Base-by-base conservation (phyloP, 2,113 vertebrate genomes). In the Petroica traversi region DNA sequence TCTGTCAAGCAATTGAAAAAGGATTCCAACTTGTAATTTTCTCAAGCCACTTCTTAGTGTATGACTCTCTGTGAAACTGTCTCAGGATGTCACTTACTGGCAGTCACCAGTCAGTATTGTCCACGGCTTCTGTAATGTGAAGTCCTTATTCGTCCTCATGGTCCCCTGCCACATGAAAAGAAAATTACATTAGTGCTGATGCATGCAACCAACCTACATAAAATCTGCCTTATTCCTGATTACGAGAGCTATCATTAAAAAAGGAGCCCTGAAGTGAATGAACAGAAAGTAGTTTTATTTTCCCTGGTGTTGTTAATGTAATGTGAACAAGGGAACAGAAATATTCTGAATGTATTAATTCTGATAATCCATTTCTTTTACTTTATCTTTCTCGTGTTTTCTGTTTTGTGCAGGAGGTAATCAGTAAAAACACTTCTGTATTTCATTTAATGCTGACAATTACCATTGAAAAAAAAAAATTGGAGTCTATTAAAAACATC, bases 391-490 rank as follows among this genome's bases (percentile, higher is more conserved):
- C 26, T 45, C 69, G 49, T 62, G n/a, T 68, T 91, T 91, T 93
- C 40, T 66, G 55, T 18, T 93, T 68, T 29, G 61, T 84, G 38
- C 51, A 62, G 38, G 49, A 72, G 38, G n/a, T 29, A 95, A 75
- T 79, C 41, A 55, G 38, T 33, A 80, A 81, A 67, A 88, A 25
- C 13, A 7, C 22, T 59, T 57, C 51, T 84, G 29, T n/a, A 68
- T 66, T 73, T 92, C 71, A 74, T 85, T 71, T 85, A 94, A 80
- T 8, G 68, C 34, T 40, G 64, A 29, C 54, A 85, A 11, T 84
- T 95, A 43, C 61, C 55, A 74, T 29, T 73, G 43, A 71, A 45
- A 63, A 86, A 43, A 82, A 91, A 97, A 96, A 89, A 57, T 8
- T 72, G 5, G 26, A 79, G 8, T 64, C 51, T 87, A 15, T 49